A percentile compares a stretch with the other conserved stretches of the same genome.
phyloP scores from a whole-genome alignment of 2,113 vertebrate genomes.

The Rattus rattus region DNA sequence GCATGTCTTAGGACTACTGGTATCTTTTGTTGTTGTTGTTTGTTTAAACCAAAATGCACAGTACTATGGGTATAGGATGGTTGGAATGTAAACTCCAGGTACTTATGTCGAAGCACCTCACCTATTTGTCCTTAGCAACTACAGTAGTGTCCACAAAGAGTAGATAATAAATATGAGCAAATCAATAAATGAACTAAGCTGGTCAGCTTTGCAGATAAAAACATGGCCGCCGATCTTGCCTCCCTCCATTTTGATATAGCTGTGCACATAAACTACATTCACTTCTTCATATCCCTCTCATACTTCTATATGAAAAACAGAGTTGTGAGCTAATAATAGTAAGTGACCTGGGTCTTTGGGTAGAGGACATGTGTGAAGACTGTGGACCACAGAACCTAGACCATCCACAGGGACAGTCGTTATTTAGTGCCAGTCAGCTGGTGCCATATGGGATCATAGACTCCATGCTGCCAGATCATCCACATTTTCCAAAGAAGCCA shows the following conservation, averaged over 20 bases:
- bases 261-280: not conserved
- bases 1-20: not conserved
- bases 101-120: not conserved
- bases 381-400: not conserved
- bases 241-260: constrained; percentile 19
- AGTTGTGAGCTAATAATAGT: not conserved
- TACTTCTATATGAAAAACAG: constrained; percentile 11
- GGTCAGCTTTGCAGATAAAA: not conserved
- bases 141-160: not conserved
- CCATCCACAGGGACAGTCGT: not conserved
- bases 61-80: not conserved
- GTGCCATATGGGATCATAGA: not conserved
- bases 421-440: constrained; percentile 29
- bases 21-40: not conserved
- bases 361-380: not conserved
- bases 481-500: constrained; percentile 15
- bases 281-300: not conserved
- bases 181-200: not conserved
- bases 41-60: not conserved
- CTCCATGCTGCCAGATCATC: not conserved
- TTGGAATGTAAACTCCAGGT: not conserved
- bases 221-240: not conserved
- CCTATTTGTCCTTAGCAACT: not conserved
- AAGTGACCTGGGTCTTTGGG: not conserved
- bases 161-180: not conserved